A percentile compares a stretch with the other conserved stretches of the same genome.
These are phyloP conservation scores for Deilephila porcellus DNA, from an alignment of 2,888 invertebrate species.

Conservation along the genomic window DNA sequence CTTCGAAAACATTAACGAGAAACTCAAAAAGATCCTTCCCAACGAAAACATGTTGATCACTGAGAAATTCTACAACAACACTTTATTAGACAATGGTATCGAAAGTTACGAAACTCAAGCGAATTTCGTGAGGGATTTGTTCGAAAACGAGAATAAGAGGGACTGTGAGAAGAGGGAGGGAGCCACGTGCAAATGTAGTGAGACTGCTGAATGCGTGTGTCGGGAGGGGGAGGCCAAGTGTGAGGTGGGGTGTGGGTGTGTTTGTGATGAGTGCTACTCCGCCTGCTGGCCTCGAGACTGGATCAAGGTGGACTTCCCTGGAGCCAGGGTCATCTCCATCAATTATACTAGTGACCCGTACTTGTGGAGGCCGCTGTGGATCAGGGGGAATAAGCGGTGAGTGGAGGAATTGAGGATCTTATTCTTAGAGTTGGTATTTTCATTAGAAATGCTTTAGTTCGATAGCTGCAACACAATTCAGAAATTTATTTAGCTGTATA, in stretches of 20 bases:
- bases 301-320: slow-evolving; percentile 91
- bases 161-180: slow-evolving; percentile 30
- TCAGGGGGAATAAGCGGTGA: slow-evolving; percentile 87
- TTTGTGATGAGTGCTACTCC: slow-evolving; percentile 82
- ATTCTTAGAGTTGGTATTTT: neutral
- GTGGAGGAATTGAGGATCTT: neutral
- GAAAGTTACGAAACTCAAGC: slow-evolving; percentile 72
- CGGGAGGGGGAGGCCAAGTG: slow-evolving; percentile 49
- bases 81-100: slow-evolving; percentile 57
- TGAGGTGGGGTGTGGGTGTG: slow-evolving; percentile 70
- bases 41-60: slow-evolving; percentile 66
- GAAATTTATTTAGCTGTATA: too few species aligned
- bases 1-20: slow-evolving; percentile 54
- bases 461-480: too few species aligned
- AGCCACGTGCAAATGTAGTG: neutral
- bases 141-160: slow-evolving; percentile 45
- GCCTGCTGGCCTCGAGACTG: slow-evolving; percentile 95
- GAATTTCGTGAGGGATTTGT: slow-evolving; percentile 71
- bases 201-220: slow-evolving; percentile 25
- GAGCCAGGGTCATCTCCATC: slow-evolving; percentile 90
- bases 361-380: slow-evolving; percentile 91
- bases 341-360: slow-evolving; percentile 93
- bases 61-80: slow-evolving; percentile 72
- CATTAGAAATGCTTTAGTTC: too few species aligned
- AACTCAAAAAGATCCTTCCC: slow-evolving; percentile 59